Evolutionary conservation across 2,888 invertebrate species (phyloP), one percentile per base, ranked within the genome.

Genomic region (Noctua fimbriata): DNA sequence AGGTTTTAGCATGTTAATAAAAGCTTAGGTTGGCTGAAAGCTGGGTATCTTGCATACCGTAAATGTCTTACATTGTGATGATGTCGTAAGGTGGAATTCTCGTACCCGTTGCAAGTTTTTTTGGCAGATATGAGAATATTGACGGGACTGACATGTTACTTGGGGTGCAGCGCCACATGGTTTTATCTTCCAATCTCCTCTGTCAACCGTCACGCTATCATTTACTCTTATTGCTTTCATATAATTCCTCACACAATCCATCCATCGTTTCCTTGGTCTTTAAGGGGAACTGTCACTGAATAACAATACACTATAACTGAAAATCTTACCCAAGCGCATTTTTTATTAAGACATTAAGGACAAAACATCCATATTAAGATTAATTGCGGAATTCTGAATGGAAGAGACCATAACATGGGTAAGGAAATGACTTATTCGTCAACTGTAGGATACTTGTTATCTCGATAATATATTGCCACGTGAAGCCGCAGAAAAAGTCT

Each of bases 1-100:
- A 69, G 73, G 80, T 79, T 86, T 73, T 49, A 73, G 74, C 32
- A 41, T 83, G 84, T 77, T 77, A 60, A 76, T 81, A 83, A 76
- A 82, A 66, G 86, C 76, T 85, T 72, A 69, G 65, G 52, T 55
- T 36, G 3, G 55, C 14, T 84, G 52, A n/a, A 73, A 73, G 44
- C 69, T 60, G 52, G 49, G 49, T 52, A 7, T 44, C 1, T 3
- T 4, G 49, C 58, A n/a, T 76, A 5, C 36, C 14, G 44, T 69
- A 47, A 76, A 80, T 28, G 36, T 63, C 12, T 44, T 16, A 41
- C 44, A 24, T 18, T 47, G n/a, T 63, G 7, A 1, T 4, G 18
- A 7, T 55, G 32, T 60, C 10, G 21, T 36, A 2, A 41, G 14
- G 5, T 1, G 16, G 6, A 52, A 79, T 36, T 63, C 21, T 44